A percentile compares a stretch with the other conserved stretches of the same genome.
These are phyloP conservation scores for Gandaritis pyraliata DNA, from an alignment of 2,888 invertebrate genomes.

Conservation along the genomic window DNA sequence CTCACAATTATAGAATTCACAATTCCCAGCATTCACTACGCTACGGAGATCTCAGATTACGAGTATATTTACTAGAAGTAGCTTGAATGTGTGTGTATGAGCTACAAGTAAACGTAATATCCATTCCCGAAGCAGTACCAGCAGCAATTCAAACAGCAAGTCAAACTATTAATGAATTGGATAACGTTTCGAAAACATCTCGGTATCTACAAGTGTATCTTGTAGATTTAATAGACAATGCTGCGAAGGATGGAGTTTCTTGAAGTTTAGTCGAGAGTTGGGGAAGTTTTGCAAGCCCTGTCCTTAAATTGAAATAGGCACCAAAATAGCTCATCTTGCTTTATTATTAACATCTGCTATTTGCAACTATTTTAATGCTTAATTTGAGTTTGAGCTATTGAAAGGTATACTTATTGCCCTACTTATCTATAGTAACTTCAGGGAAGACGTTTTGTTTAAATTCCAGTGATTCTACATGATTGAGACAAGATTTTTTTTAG, in stretches of 20 bases:
- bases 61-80: too few species aligned
- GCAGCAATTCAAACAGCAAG: constrained; percentile 39
- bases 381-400: neutral
- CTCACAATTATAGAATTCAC: too few species aligned
- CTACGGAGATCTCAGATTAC: too few species aligned
- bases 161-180: constrained; percentile 56
- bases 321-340: constrained; percentile 70
- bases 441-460: too few species aligned
- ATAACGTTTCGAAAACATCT: constrained; percentile 59
- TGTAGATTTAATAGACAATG: constrained; percentile 80
- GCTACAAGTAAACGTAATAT: neutral
- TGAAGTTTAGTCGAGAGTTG: constrained; percentile 71
- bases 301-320: constrained; percentile 80
- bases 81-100: too few species aligned
- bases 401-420: too few species aligned
- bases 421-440: too few species aligned
- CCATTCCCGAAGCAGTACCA: constrained; percentile 14
- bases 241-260: constrained; percentile 74
- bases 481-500: too few species aligned
- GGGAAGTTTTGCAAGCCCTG: constrained; percentile 73
- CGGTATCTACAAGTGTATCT: constrained; percentile 66
- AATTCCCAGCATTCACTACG: too few species aligned
- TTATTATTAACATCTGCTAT: constrained; percentile 68
- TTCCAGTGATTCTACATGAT: too few species aligned
- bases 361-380: constrained; percentile 3